These are phyloP conservation scores for Volucella inanis DNA, from an alignment of 2,888 invertebrate species.

Conservation along the genomic window DNA sequence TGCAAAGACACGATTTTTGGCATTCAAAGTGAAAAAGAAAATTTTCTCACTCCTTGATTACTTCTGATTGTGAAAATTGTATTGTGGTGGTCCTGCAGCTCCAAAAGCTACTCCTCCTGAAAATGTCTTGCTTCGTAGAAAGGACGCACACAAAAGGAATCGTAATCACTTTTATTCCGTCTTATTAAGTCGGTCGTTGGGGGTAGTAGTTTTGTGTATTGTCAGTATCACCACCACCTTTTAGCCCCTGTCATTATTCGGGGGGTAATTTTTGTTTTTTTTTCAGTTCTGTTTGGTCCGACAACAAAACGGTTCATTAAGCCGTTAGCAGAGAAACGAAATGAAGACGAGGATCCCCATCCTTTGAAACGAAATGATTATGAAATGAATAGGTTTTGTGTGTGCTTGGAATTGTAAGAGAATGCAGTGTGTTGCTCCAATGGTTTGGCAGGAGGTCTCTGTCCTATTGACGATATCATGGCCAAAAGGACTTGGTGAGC, in stretches of 20 bases:
- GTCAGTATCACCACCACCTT: conserved; percentile 34
- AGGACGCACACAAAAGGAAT: conserved; percentile 45
- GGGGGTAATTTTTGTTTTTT: conserved; percentile 9
- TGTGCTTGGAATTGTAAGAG: conserved; percentile 46
- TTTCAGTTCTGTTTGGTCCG: conserved; percentile 15
- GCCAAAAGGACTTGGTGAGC: neutral
- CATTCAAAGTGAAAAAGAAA: conserved; percentile 42
- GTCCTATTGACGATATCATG: conserved; percentile 38
- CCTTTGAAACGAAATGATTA: conserved; percentile 50
- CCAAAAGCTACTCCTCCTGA: conserved; percentile 1
- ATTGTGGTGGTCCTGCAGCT: neutral
- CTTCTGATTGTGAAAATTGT: conserved; percentile 62
- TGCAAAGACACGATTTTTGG: conserved; percentile 47
- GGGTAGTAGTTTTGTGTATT: neutral
- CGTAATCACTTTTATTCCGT: conserved; percentile 55
- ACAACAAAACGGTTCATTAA: conserved; percentile 61
- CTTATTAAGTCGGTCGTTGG: conserved; percentile 37
- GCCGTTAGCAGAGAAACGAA: conserved; percentile 41
- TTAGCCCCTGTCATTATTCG: neutral
- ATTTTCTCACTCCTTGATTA: conserved; percentile 53
- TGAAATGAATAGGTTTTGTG: conserved; percentile 57
- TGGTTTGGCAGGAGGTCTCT: conserved; percentile 11
- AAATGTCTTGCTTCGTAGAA: neutral
- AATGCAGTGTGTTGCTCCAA: conserved; percentile 19
- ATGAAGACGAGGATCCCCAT: neutral